phyloP scores from a whole-genome alignment of 2,797 vertebrate genomes.

The Pseudochirops cupreus region DNA sequence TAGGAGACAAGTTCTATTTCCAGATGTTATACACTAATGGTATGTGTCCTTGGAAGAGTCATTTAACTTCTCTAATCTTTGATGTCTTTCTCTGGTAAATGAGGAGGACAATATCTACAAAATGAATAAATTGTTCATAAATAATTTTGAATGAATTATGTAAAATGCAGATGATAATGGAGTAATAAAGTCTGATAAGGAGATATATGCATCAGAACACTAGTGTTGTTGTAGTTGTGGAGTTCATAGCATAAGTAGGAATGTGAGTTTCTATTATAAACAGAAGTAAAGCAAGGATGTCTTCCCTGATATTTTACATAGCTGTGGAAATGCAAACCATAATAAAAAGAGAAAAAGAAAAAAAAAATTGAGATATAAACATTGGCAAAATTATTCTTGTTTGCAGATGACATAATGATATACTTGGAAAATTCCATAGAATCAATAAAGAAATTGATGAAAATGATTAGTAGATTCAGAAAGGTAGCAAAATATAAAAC shows the following conservation, averaged over 20 bases:
- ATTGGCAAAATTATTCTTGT: neutral
- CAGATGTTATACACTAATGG: slow-evolving; percentile 33
- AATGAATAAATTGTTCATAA: slow-evolving; percentile 6
- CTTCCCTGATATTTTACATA: slow-evolving; percentile 20
- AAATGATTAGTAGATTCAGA: neutral
- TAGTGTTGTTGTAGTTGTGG: slow-evolving; percentile 36
- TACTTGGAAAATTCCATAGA: neutral
- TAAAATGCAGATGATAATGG: slow-evolving; percentile 38
- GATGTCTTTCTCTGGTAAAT: slow-evolving; percentile 42
- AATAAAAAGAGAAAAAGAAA: neutral
- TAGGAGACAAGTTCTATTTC: neutral
- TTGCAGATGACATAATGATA: neutral
- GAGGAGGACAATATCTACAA: slow-evolving; percentile 17
- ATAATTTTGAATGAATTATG: neutral
- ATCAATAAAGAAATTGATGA: neutral
- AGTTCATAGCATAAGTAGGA: neutral
- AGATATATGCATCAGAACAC: slow-evolving; percentile 44
- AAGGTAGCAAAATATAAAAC: neutral
- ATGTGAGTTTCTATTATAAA: slow-evolving; percentile 37
- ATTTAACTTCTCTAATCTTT: slow-evolving; percentile 29
- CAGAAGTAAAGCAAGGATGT: neutral
- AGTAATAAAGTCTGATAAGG: slow-evolving; percentile 29
- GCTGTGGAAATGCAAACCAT: slow-evolving; percentile 22
- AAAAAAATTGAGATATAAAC: neutral
- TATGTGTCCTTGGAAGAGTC: slow-evolving; percentile 42